Percentiles rank a stretch among this genome's conserved stretches.
These are phyloP conservation scores for Syncerus caffer DNA, from an alignment of 2,797 vertebrate genomes.

Conservation along the genomic window DNA sequence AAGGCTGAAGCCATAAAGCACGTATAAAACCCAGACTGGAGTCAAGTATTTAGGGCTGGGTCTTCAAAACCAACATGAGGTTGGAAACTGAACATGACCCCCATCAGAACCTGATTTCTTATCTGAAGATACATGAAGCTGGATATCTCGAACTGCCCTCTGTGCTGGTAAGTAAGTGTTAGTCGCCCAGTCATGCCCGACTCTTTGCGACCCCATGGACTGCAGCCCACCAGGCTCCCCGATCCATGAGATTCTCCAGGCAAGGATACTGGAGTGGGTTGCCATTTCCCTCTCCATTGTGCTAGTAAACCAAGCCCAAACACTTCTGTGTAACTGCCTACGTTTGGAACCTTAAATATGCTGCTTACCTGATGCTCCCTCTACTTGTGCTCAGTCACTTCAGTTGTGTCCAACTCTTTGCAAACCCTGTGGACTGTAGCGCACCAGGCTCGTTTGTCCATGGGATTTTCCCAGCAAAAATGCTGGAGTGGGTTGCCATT, in stretches of 20 bases:
- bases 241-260: not conserved
- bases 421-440: not conserved
- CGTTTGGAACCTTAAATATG: not conserved
- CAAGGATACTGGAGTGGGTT: not conserved
- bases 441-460: not conserved
- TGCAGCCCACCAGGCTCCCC: not conserved
- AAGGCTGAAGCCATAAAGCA: not conserved
- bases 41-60: not conserved
- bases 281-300: not conserved
- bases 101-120: not conserved
- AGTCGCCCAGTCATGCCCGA: not conserved
- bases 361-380: not conserved
- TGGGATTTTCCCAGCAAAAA: not conserved
- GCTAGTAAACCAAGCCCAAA: not conserved
- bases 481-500: not conserved
- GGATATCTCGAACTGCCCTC: not conserved
- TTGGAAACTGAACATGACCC: not conserved
- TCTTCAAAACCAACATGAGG: not conserved
- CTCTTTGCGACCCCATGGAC: not conserved
- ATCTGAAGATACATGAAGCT: not conserved
- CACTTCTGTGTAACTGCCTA: not conserved
- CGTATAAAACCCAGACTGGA: not conserved
- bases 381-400: not conserved
- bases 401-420: not conserved
- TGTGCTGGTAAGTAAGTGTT: not conserved